These are phyloP conservation scores for Morelia viridis DNA, from an alignment of 2,797 vertebrate species.

Conservation along the genomic window DNA sequence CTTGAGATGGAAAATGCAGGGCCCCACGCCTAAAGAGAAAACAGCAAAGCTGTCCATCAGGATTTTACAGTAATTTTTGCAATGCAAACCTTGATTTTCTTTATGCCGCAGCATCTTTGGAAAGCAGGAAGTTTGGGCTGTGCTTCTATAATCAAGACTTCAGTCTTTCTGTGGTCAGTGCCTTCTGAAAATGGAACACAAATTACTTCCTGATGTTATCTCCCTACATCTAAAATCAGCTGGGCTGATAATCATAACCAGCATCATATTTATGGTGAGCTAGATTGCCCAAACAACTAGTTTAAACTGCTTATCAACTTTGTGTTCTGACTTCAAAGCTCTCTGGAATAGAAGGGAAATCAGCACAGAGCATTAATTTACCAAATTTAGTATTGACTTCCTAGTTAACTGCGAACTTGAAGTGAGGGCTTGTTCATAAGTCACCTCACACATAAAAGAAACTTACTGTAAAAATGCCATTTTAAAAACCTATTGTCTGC, in stretches of 20 bases:
- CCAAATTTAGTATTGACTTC: slow-evolving; percentile 14
- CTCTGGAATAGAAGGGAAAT: background rate
- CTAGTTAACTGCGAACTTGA: background rate
- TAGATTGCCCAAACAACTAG: background rate
- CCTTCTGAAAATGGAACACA: slow-evolving; percentile 18
- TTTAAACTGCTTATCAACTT: slow-evolving; percentile 28
- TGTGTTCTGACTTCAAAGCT: background rate
- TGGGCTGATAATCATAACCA: slow-evolving; percentile 15
- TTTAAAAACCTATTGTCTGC: background rate
- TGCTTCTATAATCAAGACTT: background rate
- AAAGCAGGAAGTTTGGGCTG: background rate
- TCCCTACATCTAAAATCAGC: background rate
- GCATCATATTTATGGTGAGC: slow-evolving; percentile 10
- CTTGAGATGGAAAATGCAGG: background rate
- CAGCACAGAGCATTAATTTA: slow-evolving; percentile 7
- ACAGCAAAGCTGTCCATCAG: background rate
- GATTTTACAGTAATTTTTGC: background rate
- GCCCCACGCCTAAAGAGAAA: background rate
- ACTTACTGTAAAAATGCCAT: background rate
- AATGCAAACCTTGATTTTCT: background rate
- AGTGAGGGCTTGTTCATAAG: background rate
- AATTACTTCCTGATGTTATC: slow-evolving; percentile 17
- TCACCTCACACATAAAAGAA: background rate
- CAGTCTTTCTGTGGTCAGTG: slow-evolving; percentile 1
- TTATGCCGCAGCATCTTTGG: background rate